Percentiles rank a stretch among this genome's conserved stretches.
Evolutionary conservation across 1,140 invertebrate species (phyloP).

Genomic region (Bacillus rossius): DNA sequence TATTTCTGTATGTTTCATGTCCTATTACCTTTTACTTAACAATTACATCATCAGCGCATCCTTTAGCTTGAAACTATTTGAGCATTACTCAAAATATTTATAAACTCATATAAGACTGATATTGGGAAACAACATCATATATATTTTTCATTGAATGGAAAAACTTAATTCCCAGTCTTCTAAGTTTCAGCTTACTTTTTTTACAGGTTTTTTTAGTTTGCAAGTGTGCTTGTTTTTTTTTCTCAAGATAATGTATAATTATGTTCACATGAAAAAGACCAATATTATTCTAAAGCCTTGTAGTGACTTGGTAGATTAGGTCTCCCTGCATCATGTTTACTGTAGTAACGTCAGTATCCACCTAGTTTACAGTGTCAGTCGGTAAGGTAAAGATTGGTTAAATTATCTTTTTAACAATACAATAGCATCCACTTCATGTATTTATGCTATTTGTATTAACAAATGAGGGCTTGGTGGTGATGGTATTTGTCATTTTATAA

Average conservation of each 20-base stretch:
- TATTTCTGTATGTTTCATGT: too few species aligned
- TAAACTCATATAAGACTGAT: slow-evolving; percentile 11
- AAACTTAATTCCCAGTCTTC: slow-evolving; percentile 19
- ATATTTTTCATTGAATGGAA: slow-evolving; percentile 6
- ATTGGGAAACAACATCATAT: slow-evolving; percentile 10
- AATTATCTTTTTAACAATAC: too few species aligned
- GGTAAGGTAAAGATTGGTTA: slow-evolving; percentile 1
- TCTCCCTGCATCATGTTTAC: slow-evolving; percentile 7
- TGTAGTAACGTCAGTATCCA: slow-evolving; percentile 18
- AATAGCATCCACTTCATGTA: too few species aligned
- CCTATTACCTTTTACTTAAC: too few species aligned
- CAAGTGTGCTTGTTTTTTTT: slow-evolving; percentile 10
- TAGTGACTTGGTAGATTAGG: too few species aligned
- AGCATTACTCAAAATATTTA: slow-evolving; percentile 13
- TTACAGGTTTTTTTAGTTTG: slow-evolving; percentile 7
- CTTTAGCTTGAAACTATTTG: slow-evolving; percentile 1
- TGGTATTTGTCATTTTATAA: too few species aligned
- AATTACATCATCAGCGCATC: too few species aligned
- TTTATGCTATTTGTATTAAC: too few species aligned
- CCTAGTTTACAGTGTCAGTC: slow-evolving; percentile 19
- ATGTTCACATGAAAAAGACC: too few species aligned
- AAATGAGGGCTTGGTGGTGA: too few species aligned
- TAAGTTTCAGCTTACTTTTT: slow-evolving; percentile 15
- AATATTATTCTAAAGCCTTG: too few species aligned
- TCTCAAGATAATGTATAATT: background rate